Percentiles rank a stretch among this genome's conserved stretches.
phyloP scores from a whole-genome alignment of 2,888 invertebrate genomes.

The Plemyria rubiginata region DNA sequence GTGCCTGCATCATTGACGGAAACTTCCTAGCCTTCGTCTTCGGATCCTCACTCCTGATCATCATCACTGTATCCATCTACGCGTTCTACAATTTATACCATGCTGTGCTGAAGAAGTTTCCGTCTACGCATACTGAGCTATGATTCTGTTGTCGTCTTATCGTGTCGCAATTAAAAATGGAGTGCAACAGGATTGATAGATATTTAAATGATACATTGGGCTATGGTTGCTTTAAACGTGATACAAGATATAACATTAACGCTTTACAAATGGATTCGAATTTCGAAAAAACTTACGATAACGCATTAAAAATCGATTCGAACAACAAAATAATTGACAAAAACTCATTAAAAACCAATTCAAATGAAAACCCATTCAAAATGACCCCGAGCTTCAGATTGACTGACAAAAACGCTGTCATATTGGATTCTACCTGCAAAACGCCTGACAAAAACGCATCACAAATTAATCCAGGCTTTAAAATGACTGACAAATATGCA shows the following conservation, averaged over 20 bases:
- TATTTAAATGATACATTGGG: neutral
- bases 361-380: too few relatives aligned
- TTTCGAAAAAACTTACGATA: neutral
- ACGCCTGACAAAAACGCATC: neutral
- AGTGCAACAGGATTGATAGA: conserved; percentile 36
- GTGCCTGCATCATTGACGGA: conserved; percentile 90
- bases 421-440: neutral
- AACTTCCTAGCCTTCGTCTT: conserved; percentile 94
- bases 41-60: conserved; percentile 90
- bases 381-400: neutral
- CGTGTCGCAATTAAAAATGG: conserved; percentile 4
- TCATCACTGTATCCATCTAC: conserved; percentile 92
- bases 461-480: neutral
- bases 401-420: neutral
- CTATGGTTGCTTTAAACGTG: neutral
- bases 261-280: neutral
- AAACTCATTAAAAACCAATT: neutral
- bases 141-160: conserved; percentile 69
- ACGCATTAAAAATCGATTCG: neutral
- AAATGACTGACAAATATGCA: neutral
- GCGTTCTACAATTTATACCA: conserved; percentile 91
- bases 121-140: conserved; percentile 91
- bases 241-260: neutral
- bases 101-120: conserved; percentile 91
- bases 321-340: neutral